These are phyloP conservation scores for Microplitis deprimator DNA, from an alignment of 2,888 invertebrate species.

Conservation along the genomic window DNA sequence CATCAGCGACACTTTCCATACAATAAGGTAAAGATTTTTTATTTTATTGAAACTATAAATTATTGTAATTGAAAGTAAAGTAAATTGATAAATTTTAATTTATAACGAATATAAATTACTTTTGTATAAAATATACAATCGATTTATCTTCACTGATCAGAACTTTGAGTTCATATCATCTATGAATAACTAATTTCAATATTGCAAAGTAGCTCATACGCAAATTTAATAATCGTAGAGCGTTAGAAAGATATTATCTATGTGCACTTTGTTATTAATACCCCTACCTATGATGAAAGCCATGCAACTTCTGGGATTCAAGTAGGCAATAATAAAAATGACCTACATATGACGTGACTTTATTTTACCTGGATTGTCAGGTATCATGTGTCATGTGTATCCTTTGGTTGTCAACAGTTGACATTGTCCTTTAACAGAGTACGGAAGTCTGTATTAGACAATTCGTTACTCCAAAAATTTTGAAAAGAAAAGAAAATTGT, in stretches of 20 bases:
- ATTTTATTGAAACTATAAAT: too few relatives aligned
- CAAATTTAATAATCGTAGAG: not conserved
- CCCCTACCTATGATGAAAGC: not conserved
- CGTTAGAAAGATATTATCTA: not conserved
- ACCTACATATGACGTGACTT: not conserved
- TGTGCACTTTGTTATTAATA: not conserved
- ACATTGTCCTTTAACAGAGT: not conserved
- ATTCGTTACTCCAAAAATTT: not conserved
- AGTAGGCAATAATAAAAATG: not conserved
- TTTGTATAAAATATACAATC: too few relatives aligned
- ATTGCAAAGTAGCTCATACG: too few relatives aligned
- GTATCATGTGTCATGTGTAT: not conserved
- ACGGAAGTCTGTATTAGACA: not conserved
- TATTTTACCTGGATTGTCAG: not conserved
- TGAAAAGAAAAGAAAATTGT: too few relatives aligned
- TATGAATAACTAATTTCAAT: too few relatives aligned
- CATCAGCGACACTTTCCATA: too few relatives aligned
- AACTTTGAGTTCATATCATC: too few relatives aligned
- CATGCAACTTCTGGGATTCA: not conserved
- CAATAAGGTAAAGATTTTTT: too few relatives aligned
- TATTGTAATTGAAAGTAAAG: too few relatives aligned
- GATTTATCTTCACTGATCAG: too few relatives aligned
- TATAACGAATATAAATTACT: too few relatives aligned
- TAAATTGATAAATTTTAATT: too few relatives aligned
- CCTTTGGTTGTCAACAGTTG: not conserved